phyloP scores from a whole-genome alignment of 2,888 invertebrate genomes.

The Cotesia congregata region DNA sequence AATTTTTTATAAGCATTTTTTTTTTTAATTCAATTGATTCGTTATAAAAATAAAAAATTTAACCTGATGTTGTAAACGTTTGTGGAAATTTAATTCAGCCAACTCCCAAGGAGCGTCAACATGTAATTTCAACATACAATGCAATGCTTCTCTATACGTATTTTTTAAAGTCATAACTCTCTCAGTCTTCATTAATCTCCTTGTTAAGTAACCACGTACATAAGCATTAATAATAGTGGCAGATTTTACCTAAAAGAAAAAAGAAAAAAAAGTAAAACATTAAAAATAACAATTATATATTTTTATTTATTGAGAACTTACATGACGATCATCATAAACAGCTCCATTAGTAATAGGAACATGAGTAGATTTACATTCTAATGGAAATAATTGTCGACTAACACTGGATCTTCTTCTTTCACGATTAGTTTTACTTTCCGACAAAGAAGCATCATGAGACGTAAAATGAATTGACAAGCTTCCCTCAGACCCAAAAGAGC shows the following conservation, averaged over 20 bases:
- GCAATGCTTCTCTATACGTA: constrained; percentile 83
- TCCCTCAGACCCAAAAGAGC: constrained; percentile 36
- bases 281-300: constrained; percentile 23
- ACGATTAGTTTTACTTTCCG: constrained; percentile 18
- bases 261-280: constrained; percentile 30
- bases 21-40: neutral
- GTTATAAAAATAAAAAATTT: constrained; percentile 35
- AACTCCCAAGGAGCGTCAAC: constrained; percentile 71
- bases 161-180: constrained; percentile 84
- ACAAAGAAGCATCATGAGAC: neutral
- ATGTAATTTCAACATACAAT: constrained; percentile 83
- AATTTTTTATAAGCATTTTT: too few species aligned
- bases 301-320: constrained; percentile 48
- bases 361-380: constrained; percentile 56
- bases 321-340: constrained; percentile 61
- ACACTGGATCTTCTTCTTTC: constrained; percentile 48
- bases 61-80: constrained; percentile 82
- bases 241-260: constrained; percentile 71
- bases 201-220: constrained; percentile 83
- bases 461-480: constrained; percentile 30
- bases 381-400: constrained; percentile 62
- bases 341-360: constrained; percentile 56
- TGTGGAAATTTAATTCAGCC: constrained; percentile 79
- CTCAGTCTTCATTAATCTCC: constrained; percentile 85
- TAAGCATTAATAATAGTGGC: constrained; percentile 79